Percentiles rank a stretch among this genome's conserved stretches.
phyloP scores from a whole-genome alignment of 2,888 invertebrate genomes.

The Calameuta filiformis region DNA sequence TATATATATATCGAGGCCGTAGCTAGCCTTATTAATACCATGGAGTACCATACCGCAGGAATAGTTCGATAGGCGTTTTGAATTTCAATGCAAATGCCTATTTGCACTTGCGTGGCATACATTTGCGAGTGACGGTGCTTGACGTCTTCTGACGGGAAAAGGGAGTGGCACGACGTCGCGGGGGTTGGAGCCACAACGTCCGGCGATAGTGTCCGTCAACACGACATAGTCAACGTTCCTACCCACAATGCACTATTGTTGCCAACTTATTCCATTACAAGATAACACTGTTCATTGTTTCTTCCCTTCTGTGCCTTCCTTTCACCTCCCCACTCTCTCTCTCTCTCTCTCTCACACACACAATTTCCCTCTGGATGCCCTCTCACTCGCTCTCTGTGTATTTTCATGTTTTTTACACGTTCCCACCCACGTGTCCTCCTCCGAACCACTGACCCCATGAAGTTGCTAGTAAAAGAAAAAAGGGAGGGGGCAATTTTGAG shows the following conservation, averaged over 20 bases:
- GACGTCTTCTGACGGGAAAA: constrained; percentile 55
- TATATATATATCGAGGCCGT: no score
- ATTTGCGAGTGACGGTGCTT: constrained; percentile 53
- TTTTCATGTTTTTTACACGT: not conserved
- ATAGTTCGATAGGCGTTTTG: constrained; percentile 50
- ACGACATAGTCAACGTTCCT: constrained; percentile 58
- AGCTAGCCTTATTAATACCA: not conserved
- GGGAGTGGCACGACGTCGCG: constrained; percentile 42
- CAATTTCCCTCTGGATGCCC: not conserved
- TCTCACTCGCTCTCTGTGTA: not conserved
- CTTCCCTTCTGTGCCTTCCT: constrained; percentile 44
- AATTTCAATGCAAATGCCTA: constrained; percentile 49
- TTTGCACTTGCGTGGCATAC: constrained; percentile 56
- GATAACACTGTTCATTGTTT: constrained; percentile 55
- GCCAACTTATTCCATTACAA: constrained; percentile 67
- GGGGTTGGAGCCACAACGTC: constrained; percentile 63
- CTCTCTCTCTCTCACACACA: not conserved
- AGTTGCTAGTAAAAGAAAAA: not conserved
- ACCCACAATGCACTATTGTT: constrained; percentile 64
- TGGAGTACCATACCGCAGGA: constrained; percentile 24
- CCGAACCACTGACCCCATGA: not conserved
- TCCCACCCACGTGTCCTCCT: not conserved
- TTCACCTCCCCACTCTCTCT: constrained; percentile 25
- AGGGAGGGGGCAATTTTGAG: not conserved
- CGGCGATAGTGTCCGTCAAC: constrained; percentile 66